These are phyloP conservation scores for Cremastinae sp. DNA, from an alignment of 2,888 invertebrate genomes.

Conservation along the genomic window DNA sequence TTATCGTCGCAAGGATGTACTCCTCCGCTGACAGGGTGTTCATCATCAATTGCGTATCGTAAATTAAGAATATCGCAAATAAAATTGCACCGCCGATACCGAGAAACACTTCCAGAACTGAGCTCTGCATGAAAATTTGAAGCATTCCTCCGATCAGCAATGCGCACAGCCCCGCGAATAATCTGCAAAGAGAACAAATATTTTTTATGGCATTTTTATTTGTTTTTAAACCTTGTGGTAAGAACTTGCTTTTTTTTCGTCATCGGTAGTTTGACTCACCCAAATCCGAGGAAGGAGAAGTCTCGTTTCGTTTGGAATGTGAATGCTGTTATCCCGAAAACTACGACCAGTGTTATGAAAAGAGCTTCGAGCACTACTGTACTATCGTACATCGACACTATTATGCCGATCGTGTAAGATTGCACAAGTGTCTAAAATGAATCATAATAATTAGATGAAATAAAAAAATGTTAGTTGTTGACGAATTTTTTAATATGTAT, in stretches of 20 bases:
- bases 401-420: constrained; percentile 89
- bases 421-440: constrained; percentile 88
- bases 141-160: constrained; percentile 87
- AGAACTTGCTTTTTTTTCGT: no score
- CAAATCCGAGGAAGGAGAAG: constrained; percentile 89
- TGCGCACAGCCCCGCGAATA: constrained; percentile 85
- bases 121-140: constrained; percentile 88
- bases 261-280: constrained; percentile 81
- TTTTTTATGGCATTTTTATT: no score
- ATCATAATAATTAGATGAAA: no score
- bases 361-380: constrained; percentile 89
- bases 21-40: constrained; percentile 90
- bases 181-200: constrained; percentile 79
- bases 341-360: constrained; percentile 87
- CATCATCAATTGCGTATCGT: constrained; percentile 93
- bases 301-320: constrained; percentile 93
- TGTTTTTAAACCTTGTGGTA: no score
- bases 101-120: constrained; percentile 86
- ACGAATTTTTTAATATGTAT: no score
- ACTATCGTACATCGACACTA: constrained; percentile 90
- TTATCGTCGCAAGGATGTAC: constrained; percentile 92
- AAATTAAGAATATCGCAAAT: constrained; percentile 91
- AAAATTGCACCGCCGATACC: constrained; percentile 88
- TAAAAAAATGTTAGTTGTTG: no score
- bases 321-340: constrained; percentile 88